Evolutionary conservation across 92 coral and sea anemone species (phyloP), one percentile per base, ranked within the genome.

Genomic region (Palythoa grandis): DNA sequence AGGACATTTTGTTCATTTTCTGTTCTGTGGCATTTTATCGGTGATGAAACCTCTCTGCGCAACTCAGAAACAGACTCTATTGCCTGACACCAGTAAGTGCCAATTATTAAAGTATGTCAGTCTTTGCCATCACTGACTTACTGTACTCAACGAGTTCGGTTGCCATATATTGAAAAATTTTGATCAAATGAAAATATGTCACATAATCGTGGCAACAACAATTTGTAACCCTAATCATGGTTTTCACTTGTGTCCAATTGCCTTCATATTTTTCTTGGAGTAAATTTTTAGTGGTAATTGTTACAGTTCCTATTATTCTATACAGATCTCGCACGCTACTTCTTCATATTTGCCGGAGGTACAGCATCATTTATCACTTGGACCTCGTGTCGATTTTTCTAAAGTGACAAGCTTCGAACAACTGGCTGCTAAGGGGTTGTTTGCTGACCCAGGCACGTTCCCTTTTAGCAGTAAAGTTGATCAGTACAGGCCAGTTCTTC

Each of bases 321-420:
- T 63, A 63, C 82, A 76, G 82, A 17, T 40, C 23, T 14, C 82
- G 4, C 53, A 53, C 1, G 0, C 74, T 20, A 17, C 74, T 7
- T 53, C 73, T 22, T 73, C 43, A 15, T 53, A 53, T 23, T 60
- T 80, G 23, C 63, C 85, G 12, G 85, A 80, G 16, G 57, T 13
- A 40, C 74, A 65, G 56, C 11, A 8, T 7, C 19, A 76, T 13
- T 1, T 14, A 3, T 68, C 12, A 29, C 43, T 57, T 5, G 74
- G 63, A 35, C 85, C 73, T 9, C 74, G 48, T 8, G 17, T 56
- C 11, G 85, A 80, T 43, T 80, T 80, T 43, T 66, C 85, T 7
- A 19, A 67, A 80, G 85, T 80, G 47, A 80, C 61, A 7, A 80
- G 74, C n/a, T 80, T 80, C 47, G 75, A 80, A 6, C 85, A 80